These are phyloP conservation scores for Enteromius paludinosus DNA, from an alignment of 2,797 vertebrate species.

Conservation along the genomic window DNA sequence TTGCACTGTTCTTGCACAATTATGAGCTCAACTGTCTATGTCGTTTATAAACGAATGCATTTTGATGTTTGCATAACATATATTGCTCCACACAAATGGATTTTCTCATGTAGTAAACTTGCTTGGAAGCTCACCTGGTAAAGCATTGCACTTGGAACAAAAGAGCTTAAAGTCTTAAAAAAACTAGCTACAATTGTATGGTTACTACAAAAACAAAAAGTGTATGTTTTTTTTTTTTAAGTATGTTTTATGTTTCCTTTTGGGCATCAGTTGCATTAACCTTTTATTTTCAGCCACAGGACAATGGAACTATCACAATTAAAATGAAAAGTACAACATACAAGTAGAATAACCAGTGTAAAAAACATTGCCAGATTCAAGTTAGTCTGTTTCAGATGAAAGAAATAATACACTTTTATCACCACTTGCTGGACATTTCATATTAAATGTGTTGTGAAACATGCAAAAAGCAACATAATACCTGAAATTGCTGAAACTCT, in stretches of 20 bases:
- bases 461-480: background rate
- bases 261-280: background rate
- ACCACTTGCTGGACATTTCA: background rate
- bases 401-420: background rate
- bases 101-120: constrained; percentile 11
- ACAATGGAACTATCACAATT: background rate
- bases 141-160: background rate
- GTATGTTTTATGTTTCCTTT: background rate
- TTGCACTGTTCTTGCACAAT: background rate
- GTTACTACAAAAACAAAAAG: background rate
- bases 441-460: background rate
- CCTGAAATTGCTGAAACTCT: background rate
- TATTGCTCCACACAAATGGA: background rate
- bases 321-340: too few species aligned
- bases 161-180: background rate
- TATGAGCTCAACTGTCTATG: background rate
- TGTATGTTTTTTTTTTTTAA: background rate
- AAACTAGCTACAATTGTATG: background rate
- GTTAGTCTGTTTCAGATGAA: background rate
- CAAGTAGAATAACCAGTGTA: background rate
- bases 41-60: background rate
- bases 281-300: background rate
- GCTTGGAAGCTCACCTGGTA: constrained; percentile 1
- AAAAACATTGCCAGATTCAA: background rate
- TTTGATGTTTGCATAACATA: background rate